Evolutionary conservation across 2,797 vertebrate species (phyloP).

Genomic region (Ctenosaura bakeri): DNA sequence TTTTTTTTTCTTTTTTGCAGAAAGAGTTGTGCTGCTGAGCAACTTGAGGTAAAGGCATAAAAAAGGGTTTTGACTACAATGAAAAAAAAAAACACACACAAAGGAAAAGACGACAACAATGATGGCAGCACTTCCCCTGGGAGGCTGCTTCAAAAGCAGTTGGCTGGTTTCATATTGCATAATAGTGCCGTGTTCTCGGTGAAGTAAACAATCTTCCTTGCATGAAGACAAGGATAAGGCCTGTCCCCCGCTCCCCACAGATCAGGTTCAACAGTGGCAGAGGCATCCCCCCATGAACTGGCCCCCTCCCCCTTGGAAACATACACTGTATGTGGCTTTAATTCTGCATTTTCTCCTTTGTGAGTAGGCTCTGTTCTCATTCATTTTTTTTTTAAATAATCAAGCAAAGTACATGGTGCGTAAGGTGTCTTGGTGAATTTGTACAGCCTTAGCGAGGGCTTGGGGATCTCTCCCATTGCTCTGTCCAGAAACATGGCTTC

Average conservation of each 20-base stretch:
- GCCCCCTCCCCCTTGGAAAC: slow-evolving; percentile 86
- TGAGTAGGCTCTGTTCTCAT: slow-evolving; percentile 67
- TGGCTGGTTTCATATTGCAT: slow-evolving; percentile 99
- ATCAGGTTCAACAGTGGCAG: slow-evolving; percentile 87
- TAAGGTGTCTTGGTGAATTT: slow-evolving; percentile 99
- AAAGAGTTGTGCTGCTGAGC: slow-evolving; percentile 87
- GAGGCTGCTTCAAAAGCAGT: slow-evolving; percentile 85
- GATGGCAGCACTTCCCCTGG: slow-evolving; percentile 76
- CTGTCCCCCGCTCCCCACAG: slow-evolving; percentile 78
- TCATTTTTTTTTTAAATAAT: slow-evolving; percentile 52
- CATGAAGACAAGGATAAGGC: slow-evolving; percentile 83
- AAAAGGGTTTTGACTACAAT: slow-evolving; percentile 83
- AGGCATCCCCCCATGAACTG: slow-evolving; percentile 73
- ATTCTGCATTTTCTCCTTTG: slow-evolving; percentile 77
- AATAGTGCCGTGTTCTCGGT: slow-evolving; percentile 92
- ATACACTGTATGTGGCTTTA: slow-evolving; percentile 80
- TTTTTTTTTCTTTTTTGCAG: slow-evolving; percentile 77
- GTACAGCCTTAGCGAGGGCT: slow-evolving; percentile 96
- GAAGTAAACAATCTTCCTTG: slow-evolving; percentile 88
- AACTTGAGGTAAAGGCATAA: slow-evolving; percentile 90
- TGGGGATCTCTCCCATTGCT: slow-evolving; percentile 97
- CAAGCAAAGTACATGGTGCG: slow-evolving; percentile 99
- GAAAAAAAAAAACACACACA: slow-evolving; percentile 66
- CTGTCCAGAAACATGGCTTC: slow-evolving; percentile 98
- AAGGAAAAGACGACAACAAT: slow-evolving; percentile 55